Conservation (phyloP, 2,113 vertebrate species). For the Smithornis capensis region DNA sequence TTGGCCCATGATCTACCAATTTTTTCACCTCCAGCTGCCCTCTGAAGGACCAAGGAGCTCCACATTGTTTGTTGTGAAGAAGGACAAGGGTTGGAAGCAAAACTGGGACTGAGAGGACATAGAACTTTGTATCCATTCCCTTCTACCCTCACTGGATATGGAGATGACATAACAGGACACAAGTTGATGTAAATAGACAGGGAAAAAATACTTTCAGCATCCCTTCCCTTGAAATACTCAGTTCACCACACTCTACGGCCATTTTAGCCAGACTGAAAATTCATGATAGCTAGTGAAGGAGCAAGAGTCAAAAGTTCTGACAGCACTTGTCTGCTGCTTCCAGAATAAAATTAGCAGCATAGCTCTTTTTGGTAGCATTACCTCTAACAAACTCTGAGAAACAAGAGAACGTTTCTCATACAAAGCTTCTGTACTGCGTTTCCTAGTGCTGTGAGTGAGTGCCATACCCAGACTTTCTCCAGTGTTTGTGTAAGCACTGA, state of each 20-base stretch:
- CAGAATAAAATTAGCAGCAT: background rate
- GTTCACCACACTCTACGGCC: background rate
- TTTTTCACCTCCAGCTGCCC: background rate
- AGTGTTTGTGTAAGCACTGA: background rate
- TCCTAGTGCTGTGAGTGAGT: background rate
- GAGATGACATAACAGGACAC: background rate
- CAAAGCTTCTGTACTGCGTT: background rate
- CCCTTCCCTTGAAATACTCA: background rate
- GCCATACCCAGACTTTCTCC: background rate
- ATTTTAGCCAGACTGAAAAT: background rate
- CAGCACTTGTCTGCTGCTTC: background rate
- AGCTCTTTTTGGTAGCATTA: background rate
- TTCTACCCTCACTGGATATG: background rate
- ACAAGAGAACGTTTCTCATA: background rate
- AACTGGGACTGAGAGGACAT: background rate
- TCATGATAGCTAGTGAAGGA: background rate
- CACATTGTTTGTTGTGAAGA: background rate
- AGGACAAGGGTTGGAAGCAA: background rate
- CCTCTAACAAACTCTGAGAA: background rate
- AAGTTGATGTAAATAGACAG: background rate
- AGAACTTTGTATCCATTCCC: background rate
- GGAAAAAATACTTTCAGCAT: background rate
- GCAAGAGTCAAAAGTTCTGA: background rate
- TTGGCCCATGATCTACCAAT: background rate
- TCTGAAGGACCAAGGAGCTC: background rate